Percentiles rank a stretch among this genome's conserved stretches.
These are phyloP conservation scores for Carollia perspicillata DNA, from an alignment of 2,113 vertebrate genomes.

Conservation along the genomic window DNA sequence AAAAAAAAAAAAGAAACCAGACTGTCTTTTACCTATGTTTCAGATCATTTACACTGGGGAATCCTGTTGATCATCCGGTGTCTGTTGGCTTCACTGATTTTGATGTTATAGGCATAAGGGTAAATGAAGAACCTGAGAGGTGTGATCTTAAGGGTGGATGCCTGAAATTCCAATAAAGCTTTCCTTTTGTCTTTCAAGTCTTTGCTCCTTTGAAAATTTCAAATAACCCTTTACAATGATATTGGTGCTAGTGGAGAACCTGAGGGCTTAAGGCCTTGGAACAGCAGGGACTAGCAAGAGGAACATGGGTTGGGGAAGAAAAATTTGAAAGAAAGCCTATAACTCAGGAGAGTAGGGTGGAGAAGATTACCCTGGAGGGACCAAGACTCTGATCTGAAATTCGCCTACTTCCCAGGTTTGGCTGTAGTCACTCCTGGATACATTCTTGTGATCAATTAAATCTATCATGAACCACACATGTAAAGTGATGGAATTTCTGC, in stretches of 20 bases:
- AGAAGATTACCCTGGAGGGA: background rate
- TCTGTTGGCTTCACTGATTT: background rate
- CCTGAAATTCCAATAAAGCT: background rate
- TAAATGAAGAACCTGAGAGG: background rate
- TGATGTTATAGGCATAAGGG: background rate
- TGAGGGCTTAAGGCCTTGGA: background rate
- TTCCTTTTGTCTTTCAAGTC: background rate
- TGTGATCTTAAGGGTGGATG: background rate
- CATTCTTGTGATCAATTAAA: background rate
- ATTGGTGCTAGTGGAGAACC: background rate
- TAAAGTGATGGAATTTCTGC: background rate
- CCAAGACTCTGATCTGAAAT: background rate
- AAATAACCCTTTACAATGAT: background rate
- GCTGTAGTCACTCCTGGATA: background rate
- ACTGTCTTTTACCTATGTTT: background rate
- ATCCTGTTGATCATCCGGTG: background rate
- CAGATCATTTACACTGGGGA: background rate
- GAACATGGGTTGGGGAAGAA: background rate
- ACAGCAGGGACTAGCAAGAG: background rate
- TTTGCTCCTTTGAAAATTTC: conserved; percentile 1
- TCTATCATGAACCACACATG: background rate
- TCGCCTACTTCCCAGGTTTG: background rate
- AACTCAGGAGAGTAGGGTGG: background rate
- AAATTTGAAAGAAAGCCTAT: background rate
- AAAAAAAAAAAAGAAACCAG: no score